Base-by-base conservation (phyloP, 2,797 vertebrate species). In the Borostomias antarcticus region DNA sequence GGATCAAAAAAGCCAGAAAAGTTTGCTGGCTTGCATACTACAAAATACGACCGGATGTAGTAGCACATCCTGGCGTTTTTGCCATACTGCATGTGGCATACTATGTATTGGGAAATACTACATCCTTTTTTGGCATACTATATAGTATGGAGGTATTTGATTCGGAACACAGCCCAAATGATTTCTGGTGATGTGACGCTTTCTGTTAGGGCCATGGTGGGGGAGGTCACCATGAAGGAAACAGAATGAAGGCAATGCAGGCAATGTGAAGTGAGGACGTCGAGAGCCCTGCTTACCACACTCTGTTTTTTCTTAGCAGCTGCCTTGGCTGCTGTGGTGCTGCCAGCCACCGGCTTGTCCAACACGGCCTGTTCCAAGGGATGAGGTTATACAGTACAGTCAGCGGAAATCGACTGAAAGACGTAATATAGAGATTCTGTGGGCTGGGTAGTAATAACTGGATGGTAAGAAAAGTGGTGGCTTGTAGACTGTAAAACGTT, bases 301-400 rank as follows among this genome's bases (percentile, higher is more conserved):
- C 54, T 68, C 11, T 15, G 80, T 0, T 77, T 19, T 58, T 73
- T 85, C 66, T 87, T 87, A 2, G 88, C 85, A n/a, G 30, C 29
- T n/a, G 63, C 78, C 67, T 80, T 86, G 1, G 81, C 47, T 26
- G 58, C 3, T 10, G 79, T 80, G 21, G 79, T 69, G 19, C 75
- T 66, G 0, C 86, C 76, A 0, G 81, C 80, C 4, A 75, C 83
- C 1, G 86, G 69, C 67, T 93, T 92, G 43, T 92, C 90, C 75
- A 91, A 50, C 59, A 91, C 89, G 0, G 83, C 89, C 90, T 92
- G n/a, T 7, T 13, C 32, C 30, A 53, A 15, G 57, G 57, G 25
- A 29, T 29, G 28, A 15, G n/a, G 53, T 17, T 26, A 7, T 19
- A 57, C 54, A 30, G 30, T 28, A 30, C 13, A 4, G n/a, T 17